A percentile compares a stretch with the other conserved stretches of the same genome.
Conservation (phyloP, 37 sponge, comb jelly and placozoan species). For the Axinella damicornis region DNA sequence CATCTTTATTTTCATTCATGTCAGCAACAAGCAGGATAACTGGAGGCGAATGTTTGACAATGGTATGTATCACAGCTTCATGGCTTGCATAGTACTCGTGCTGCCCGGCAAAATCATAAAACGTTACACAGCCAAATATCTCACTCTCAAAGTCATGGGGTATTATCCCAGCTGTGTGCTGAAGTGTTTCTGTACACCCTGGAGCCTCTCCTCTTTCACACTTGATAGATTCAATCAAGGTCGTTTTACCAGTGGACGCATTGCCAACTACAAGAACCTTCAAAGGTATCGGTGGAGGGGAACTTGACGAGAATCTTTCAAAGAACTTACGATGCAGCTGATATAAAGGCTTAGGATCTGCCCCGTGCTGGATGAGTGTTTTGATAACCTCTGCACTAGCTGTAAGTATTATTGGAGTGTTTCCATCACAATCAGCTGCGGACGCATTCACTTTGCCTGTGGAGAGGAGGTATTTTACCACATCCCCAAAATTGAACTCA, state of each 20-base stretch:
- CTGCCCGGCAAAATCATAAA: constrained; percentile 57
- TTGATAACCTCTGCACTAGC: no score
- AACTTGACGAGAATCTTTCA: no score
- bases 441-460: no score
- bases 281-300: no score
- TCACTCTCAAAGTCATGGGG: constrained; percentile 16
- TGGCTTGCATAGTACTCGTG: constrained; percentile 44
- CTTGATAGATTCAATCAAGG: background rate
- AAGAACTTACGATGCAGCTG: no score
- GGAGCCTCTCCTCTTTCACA: background rate
- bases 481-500: no score
- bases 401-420: no score
- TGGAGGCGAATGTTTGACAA: background rate
- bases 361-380: no score
- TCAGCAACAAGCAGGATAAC: constrained; percentile 15
- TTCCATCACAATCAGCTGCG: no score
- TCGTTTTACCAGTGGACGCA: constrained; percentile 5
- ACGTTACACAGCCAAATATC: constrained; percentile 13
- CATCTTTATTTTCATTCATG: background rate
- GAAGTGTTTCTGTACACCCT: background rate
- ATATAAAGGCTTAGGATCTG: no score
- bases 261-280: constrained; percentile 3
- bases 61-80: constrained; percentile 8
- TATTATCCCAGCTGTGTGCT: constrained; percentile 34
- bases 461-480: no score